Base-by-base conservation (phyloP, 2,113 vertebrate species). In the Stegastes partitus region DNA sequence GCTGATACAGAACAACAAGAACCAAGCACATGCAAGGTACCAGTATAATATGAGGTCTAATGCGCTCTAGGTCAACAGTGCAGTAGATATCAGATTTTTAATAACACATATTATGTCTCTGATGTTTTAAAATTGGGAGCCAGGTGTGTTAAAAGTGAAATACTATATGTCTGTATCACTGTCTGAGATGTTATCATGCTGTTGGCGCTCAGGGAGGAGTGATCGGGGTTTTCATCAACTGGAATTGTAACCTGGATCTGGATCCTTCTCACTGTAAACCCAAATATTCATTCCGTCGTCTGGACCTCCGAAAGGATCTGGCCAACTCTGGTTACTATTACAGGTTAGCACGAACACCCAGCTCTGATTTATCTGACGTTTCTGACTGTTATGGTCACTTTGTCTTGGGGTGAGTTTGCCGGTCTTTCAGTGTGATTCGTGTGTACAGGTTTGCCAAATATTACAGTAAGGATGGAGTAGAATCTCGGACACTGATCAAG, bases 221-320 rank as follows among this genome's bases (percentile, higher is more conserved):
- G 54, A 95, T 97, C 0, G 96, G 96, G 0, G 94, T 96, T 68
- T 94, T 96, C 71, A 96, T 96, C 64, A 96, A 93, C 91, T 96
- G 91, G 95, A 90, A 95, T 39, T 97, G 96, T 83, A 91, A 96
- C 84, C 89, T 98, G 66, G 95, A 97, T 81, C 64, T 95, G 73
- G 87, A 96, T 0, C 84, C 94, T 0, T 95, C 93, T 0, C 19
- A 92, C 7, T 97, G 96, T 77, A 95, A 93, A 62, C 96, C 95
- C 21, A 91, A 83, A 3, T 97, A 97, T 59, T 94, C 95, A n/a
- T 97, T 97, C 85, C 91, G 94, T 18, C 91, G 94, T 53, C 94
- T 98, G 0, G 95, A 97, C 58, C 85, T 95, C 10, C 92, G 93
- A 81, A 95, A 93, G 34, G 79, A 92, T 72, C 89, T 85, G 7